Evolutionary conservation across 2,113 vertebrate genomes (phyloP), one percentile per base, ranked within the genome.

Genomic region (Semicossyphus pulcher): DNA sequence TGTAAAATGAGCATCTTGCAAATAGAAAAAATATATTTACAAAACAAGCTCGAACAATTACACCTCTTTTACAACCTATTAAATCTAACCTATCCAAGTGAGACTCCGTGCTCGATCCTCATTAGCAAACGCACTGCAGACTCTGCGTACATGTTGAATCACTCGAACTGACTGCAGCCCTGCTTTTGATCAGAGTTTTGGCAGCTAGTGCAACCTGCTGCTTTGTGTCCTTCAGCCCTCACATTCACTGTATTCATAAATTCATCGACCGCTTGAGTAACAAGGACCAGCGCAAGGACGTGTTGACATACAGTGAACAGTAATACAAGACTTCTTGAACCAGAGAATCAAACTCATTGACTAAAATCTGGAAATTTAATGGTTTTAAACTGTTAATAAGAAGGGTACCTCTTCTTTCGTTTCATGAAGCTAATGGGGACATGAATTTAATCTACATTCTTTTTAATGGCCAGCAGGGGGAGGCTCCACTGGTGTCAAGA

Each of bases 111-210:
- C 11, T 76, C 48, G 42, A 42, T 74, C 72, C 45, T 81, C 72
- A 65, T 72, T 45, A 80, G 48, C 20, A 26, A 81, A 75, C 64
- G 36, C 60, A 51, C 34, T 53, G n/a, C 69, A 44, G 62, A 58
- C 61, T 78, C 29, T 69, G 44, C 75, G 62, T 82, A 63, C 47
- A 72, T 41, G 28, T 21, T 42, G 34, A 72, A 49, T 36, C 29
- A 45, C 60, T 56, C 25, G 53, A 49, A 47, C 32, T 71, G 63
- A 73, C 69, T 32, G 14, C 78, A 74, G 51, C 20, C 36, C 81
- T 70, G 79, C 57, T 83, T 85, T 75, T 20, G 49, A 84, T 85
- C 74, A 67, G 64, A 69, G 11, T 14, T 52, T 60, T 76, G 63
- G 68, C 78, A 71, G 20, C 72, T 60, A 5, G 73, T 14, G 12